phyloP scores from a whole-genome alignment of 1,140 invertebrate species.

The Phthorimaea operculella region DNA sequence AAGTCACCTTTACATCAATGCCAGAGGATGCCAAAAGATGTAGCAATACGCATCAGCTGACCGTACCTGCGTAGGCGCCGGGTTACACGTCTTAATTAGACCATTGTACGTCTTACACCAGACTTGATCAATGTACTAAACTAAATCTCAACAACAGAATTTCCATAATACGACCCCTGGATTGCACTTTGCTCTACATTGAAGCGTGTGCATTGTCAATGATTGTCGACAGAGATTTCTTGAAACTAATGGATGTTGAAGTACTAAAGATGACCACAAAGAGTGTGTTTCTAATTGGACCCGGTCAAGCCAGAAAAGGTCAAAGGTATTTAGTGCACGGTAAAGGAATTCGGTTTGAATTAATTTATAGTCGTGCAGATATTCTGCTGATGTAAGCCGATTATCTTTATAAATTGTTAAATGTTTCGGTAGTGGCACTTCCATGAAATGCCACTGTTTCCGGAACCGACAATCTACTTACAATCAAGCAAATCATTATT shows the following conservation, averaged over 20 bases:
- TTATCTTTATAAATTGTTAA: slow-evolving; percentile 7
- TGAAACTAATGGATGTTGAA: too few species aligned
- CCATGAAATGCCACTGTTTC: too few species aligned
- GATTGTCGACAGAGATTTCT: too few species aligned
- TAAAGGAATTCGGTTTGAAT: slow-evolving; percentile 12
- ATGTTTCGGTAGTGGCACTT: neutral
- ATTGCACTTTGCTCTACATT: too few species aligned
- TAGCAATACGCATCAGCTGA: too few species aligned
- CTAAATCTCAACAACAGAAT: slow-evolving; percentile 14
- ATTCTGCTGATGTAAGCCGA: slow-evolving; percentile 5
- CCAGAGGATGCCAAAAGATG: too few species aligned
- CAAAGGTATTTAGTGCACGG: slow-evolving; percentile 31
- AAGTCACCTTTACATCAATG: too few species aligned
- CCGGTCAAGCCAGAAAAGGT: slow-evolving; percentile 35
- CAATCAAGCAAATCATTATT: too few species aligned
- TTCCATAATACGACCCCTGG: too few species aligned
- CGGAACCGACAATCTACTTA: too few species aligned
- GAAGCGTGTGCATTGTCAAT: too few species aligned
- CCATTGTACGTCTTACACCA: slow-evolving; percentile 29
- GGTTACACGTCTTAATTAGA: slow-evolving; percentile 45
- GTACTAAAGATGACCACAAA: too few species aligned
- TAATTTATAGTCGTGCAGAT: slow-evolving; percentile 14
- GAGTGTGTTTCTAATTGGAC: slow-evolving; percentile 17
- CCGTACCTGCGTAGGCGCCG: neutral
- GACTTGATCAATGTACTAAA: slow-evolving; percentile 1